Base-by-base conservation (phyloP, 2,888 invertebrate genomes). In the Matsumyia berberina region DNA sequence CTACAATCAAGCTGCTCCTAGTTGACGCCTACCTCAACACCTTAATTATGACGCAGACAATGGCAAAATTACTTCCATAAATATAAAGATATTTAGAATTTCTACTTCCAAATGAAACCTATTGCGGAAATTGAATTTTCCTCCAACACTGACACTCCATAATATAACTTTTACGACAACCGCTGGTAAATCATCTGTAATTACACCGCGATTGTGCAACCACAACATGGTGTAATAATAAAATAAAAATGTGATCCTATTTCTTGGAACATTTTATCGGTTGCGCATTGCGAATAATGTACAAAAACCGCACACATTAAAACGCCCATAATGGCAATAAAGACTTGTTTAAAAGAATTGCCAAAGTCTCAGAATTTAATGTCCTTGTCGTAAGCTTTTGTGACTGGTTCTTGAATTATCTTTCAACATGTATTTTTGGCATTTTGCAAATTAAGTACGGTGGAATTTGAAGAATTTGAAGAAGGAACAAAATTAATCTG, bases 261-360 rank as follows among this genome's bases (percentile, higher is more conserved):
- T 58, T 70, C 39, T n/a, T 17, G 17, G 5, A 24, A 19, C 29
- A n/a, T 17, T 37, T 37, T 49, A 58, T 60, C 31, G 49, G 17
- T n/a, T 60, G 12, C 17, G 35, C 58, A 31, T 29, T 29, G 19
- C 17, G 35, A 58, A 29, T 24, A 11, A 6, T 46, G 15, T 3
- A 8, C 15, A 11, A 31, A n/a, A 1, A 12, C 29, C 12, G 42
- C 12, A 29, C 35, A 31, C 35, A 44, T 19, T 58, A 5, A 58
- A 46, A 31, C 35, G 15, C 57, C 12, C 46, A 29, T 39, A 44
- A 49, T n/a, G 15, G 58, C 58, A 49, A 58, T 39, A 58, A 70
- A 70, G 58, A 60, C 31, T 19, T 11, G 51, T 46, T 6, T 37
- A 11, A 29, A 29, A 51, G 33, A 17, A 35, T 55, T 12, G 19